Evolutionary conservation across 2,113 vertebrate genomes (phyloP), one percentile per base, ranked within the genome.

Genomic region (Ceyx margarethae): DNA sequence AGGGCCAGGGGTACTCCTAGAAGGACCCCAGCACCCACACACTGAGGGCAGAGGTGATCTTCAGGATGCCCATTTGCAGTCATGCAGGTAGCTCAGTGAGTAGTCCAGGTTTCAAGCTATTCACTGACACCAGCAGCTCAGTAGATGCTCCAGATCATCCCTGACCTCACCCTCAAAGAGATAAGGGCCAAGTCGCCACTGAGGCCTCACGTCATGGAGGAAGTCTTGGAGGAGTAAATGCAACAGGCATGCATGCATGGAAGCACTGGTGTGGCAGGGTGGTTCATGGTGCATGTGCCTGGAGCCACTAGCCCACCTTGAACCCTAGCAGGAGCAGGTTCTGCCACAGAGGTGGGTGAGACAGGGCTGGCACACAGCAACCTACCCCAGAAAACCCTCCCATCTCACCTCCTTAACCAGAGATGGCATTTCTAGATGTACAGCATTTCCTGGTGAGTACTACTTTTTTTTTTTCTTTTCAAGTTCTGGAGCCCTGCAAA

Each of bases 51-150:
- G 11, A 45, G 2, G 6, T 35, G 31, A 35, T 51, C 53, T 74
- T 33, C 5, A 62, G 60, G 57, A 46, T 45, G 45, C 16, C 37
- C 21, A 5, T 7, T 15, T 53, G 54, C 58, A 91, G 81, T 29
- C 57, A 48, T 12, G 18, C 20, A 43, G 50, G 20, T 1, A 28
- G 22, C 19, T 33, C 51, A 61, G 51, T 0, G 0, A 66, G 66
- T 0, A 0, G 29, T 29, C 48, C 69, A n/a, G 35, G 20, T 53
- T 72, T 62, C 66, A 72, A n/a, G 62, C 15, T 53, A 17, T 22
- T 62, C 37, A 46, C 20, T 9, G 25, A 28, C 1, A 4, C 14
- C 0, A 1, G 29, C 23, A 87, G 57, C 1, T 10, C 42, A 58
- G 65, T 3, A 40, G 31, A 31, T 40, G 35, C 74, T 62, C 1